phyloP scores from a whole-genome alignment of 1,140 invertebrate genomes.

The Linepithema humile region DNA sequence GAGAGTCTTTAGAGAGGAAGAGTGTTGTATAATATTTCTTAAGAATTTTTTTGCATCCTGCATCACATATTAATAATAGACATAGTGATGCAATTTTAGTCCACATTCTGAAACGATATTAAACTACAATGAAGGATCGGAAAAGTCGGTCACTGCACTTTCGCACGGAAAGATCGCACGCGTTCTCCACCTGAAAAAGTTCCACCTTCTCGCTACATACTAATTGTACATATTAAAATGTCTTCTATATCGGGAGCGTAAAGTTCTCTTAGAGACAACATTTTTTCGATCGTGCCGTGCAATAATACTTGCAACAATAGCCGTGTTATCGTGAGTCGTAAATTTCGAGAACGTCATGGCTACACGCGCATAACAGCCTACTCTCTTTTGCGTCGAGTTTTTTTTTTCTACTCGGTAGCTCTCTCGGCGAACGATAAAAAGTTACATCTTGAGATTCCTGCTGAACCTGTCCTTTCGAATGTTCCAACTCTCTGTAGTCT shows the following conservation, averaged over 20 bases:
- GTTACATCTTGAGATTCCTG: not conserved
- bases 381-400: slow-evolving; percentile 27
- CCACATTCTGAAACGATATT: not conserved
- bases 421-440: slow-evolving; percentile 21
- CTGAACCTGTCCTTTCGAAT: not conserved
- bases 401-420: slow-evolving; percentile 16
- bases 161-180: not conserved
- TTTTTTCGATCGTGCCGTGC: not conserved
- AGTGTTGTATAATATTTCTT: not conserved
- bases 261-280: not conserved
- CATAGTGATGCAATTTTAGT: slow-evolving; percentile 18
- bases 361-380: slow-evolving; percentile 51
- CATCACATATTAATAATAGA: not conserved
- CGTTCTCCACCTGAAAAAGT: not conserved
- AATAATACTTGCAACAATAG: not conserved
- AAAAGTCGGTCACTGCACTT: not conserved
- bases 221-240: not conserved
- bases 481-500: not conserved
- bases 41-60: not conserved
- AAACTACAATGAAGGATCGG: not conserved
- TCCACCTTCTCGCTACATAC: not conserved
- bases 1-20: slow-evolving; percentile 17
- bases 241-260: not conserved
- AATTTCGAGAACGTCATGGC: slow-evolving; percentile 49
- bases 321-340: not conserved